Evolutionary conservation across 1,140 invertebrate genomes (phyloP).

Genomic region (Drosophila setifemur): DNA sequence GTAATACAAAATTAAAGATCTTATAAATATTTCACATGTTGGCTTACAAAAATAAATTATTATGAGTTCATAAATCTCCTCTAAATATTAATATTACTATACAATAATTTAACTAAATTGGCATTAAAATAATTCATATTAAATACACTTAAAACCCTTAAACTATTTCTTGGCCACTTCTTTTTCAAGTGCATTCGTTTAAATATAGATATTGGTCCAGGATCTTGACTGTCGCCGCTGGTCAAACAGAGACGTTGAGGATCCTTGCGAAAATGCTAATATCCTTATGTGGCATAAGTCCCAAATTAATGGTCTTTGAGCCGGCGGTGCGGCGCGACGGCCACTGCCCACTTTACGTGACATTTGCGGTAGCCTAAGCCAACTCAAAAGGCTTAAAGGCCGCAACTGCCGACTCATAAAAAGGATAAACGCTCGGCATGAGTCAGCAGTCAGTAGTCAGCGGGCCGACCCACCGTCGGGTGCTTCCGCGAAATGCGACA

Average conservation of each 20-base stretch:
- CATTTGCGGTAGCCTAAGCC: constrained; percentile 73
- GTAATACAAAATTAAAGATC: too few relatives aligned
- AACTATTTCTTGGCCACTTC: neutral
- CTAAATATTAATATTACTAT: too few relatives aligned
- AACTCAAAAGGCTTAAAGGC: constrained; percentile 63
- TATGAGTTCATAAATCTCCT: too few relatives aligned
- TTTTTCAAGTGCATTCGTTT: constrained; percentile 12
- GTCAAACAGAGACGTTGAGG: constrained; percentile 35
- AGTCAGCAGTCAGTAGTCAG: constrained; percentile 79
- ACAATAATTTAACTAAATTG: too few relatives aligned
- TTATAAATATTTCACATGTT: too few relatives aligned
- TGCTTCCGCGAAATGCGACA: constrained; percentile 76
- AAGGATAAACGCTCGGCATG: constrained; percentile 72
- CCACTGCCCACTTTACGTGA: constrained; percentile 75
- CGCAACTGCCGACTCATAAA: constrained; percentile 60
- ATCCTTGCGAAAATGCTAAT: constrained; percentile 57
- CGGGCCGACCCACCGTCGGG: constrained; percentile 40
- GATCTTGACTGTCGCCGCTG: constrained; percentile 37
- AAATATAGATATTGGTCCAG: constrained; percentile 49
- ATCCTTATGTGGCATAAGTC: constrained; percentile 66
- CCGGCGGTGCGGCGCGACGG: constrained; percentile 26
- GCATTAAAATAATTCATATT: neutral
- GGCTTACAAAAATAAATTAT: too few relatives aligned
- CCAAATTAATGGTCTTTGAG: constrained; percentile 73
- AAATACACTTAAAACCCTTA: neutral